Base-by-base conservation (phyloP, 1,140 invertebrate genomes). In the Tetragonula clypearis region DNA sequence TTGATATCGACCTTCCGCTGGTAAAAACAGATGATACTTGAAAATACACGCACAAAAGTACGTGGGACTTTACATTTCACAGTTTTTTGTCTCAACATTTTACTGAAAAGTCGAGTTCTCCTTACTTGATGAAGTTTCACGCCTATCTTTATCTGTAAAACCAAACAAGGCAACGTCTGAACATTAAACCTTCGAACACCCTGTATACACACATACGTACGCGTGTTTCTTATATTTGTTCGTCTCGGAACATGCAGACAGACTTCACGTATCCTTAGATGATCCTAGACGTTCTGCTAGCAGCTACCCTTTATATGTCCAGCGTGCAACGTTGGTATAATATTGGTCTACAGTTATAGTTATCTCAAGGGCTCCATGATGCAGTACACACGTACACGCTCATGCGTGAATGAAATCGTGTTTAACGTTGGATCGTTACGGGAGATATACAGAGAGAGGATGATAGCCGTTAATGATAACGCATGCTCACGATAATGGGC, bases 401-500 rank as follows among this genome's bases (percentile, higher is more conserved):
- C 15, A 17, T 26, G 66, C 26, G 35, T 71, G 68, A 53, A 74
- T 30, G 79, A 82, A 74, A 53, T 58, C 78, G 71, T 66, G 72
- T 56, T 75, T 30, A 14, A 65, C 72, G 49, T 15, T 23, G 60
- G 72, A 75, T 82, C 71, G 56, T 75, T 53, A 55, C 41, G 26
- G 35, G 30, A 30, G 58, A 75, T 66, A 55, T 58, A 2, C 58
- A 58, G 72, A 62, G 80, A 62, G 35, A 26, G 21, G 49, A 35
- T 75, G 72, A 82, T 75, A 65, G 23, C 26, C 26, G 49, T 65
- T 17, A 26, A 65, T 55, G 72, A 82, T 75, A 82, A 82, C 56
- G n/a, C 26, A 9, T n/a, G 58, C 9, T 30, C 14, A 49, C n/a
- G 80, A 82, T 82, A 75, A 75, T 41, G 15, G 58, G 21, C 30